Evolutionary conservation across 92 coral and sea anemone genomes (phyloP).

Genomic region (Siderastrea siderea): DNA sequence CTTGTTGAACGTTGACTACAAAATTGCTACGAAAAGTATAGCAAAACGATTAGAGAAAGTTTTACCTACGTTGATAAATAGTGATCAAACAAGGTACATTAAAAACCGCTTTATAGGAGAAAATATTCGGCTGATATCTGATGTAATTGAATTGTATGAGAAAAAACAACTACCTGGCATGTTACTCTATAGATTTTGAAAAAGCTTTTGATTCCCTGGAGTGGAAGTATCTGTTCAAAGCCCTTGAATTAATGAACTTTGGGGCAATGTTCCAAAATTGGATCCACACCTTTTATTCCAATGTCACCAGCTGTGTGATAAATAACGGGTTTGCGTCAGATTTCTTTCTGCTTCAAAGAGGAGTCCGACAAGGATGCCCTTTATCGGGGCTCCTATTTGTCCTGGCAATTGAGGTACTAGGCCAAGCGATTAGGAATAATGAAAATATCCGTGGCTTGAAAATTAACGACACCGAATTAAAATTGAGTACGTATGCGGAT

Average conservation of each 20-base stretch:
- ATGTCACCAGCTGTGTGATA: not conserved
- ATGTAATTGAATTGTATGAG: conserved; percentile 5
- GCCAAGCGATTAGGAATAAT: too few species aligned
- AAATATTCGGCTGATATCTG: conserved; percentile 12
- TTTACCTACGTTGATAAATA: not conserved
- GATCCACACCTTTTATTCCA: not conserved
- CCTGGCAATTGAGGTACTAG: not conserved
- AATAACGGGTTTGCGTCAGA: not conserved
- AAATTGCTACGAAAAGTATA: not conserved
- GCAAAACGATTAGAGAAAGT: not conserved
- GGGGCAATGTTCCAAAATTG: not conserved
- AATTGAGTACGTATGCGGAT: conserved; percentile 4
- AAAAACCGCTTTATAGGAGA: conserved; percentile 4
- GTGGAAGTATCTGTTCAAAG: not conserved
- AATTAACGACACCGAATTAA: conserved; percentile 11
- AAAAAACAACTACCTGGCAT: not conserved
- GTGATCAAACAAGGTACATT: not conserved
- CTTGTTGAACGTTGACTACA: not conserved
- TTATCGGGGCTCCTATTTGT: not conserved
- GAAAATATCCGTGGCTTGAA: too few species aligned
- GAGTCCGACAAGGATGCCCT: not conserved
- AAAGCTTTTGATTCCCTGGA: not conserved
- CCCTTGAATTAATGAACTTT: not conserved
- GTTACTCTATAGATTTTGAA: not conserved
- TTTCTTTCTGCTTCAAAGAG: not conserved